phyloP scores from a whole-genome alignment of 2,113 vertebrate genomes.

The Tenrec ecaudatus region DNA sequence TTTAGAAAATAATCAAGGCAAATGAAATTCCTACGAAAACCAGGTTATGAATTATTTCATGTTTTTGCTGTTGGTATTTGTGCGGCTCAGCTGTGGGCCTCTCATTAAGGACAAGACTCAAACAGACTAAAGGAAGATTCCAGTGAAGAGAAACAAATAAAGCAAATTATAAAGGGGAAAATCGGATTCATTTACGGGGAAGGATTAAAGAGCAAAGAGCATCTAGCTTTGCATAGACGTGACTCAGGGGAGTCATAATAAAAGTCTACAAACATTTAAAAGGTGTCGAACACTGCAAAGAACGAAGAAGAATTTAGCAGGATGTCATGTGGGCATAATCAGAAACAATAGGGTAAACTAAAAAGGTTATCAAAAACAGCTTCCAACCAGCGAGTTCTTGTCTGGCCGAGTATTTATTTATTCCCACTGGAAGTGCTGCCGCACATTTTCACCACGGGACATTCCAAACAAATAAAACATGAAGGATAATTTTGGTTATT shows the following conservation, averaged over 20 bases:
- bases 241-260: slow-evolving; percentile 44
- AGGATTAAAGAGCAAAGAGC: slow-evolving; percentile 67
- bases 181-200: slow-evolving; percentile 63
- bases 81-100: slow-evolving; percentile 28
- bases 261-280: slow-evolving; percentile 44
- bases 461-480: slow-evolving; percentile 44
- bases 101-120: slow-evolving; percentile 47
- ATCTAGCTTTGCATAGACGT: slow-evolving; percentile 55
- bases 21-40: slow-evolving; percentile 69
- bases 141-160: slow-evolving; percentile 50
- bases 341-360: slow-evolving; percentile 48
- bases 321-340: slow-evolving; percentile 4
- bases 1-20: slow-evolving; percentile 74
- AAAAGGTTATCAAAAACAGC: slow-evolving; percentile 9
- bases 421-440: background rate
- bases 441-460: slow-evolving; percentile 20
- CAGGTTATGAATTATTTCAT: slow-evolving; percentile 1
- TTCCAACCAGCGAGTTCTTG: slow-evolving; percentile 10
- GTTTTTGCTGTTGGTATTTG: slow-evolving; percentile 48
- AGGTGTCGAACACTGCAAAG: slow-evolving; percentile 26
- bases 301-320: slow-evolving; percentile 37
- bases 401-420: background rate
- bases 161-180: slow-evolving; percentile 59
- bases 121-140: slow-evolving; percentile 56
- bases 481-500: slow-evolving; percentile 13